Percentiles rank a stretch among this genome's conserved stretches.
Conservation (phyloP, 1,140 invertebrate genomes). For the Colletes gigas region DNA sequence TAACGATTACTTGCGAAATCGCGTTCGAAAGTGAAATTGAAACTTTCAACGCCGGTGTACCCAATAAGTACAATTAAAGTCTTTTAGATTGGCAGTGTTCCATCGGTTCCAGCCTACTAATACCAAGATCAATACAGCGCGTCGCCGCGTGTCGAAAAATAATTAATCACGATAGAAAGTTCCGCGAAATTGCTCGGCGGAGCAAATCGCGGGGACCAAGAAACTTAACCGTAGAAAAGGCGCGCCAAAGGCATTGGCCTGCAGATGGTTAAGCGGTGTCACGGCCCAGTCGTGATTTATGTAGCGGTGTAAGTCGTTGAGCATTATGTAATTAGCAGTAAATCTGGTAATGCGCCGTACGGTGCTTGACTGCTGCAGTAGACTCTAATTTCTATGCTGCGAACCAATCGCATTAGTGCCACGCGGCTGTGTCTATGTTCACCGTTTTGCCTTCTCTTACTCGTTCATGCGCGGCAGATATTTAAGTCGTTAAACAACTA, state of each 20-base stretch:
- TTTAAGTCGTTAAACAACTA: constrained; percentile 46
- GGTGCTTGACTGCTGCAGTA: constrained; percentile 38
- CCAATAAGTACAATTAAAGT: not conserved
- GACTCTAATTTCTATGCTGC: constrained; percentile 59
- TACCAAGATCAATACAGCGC: not conserved
- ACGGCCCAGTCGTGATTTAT: constrained; percentile 56
- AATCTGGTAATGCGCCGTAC: constrained; percentile 65
- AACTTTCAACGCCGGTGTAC: too few species aligned
- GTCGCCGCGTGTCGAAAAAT: constrained; percentile 21
- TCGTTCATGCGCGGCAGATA: constrained; percentile 25
- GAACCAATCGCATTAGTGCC: constrained; percentile 68
- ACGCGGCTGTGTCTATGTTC: constrained; percentile 34
- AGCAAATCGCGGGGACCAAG: not conserved
- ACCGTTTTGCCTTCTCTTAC: not conserved
- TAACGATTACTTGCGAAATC: too few species aligned
- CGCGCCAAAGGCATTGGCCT: constrained; percentile 29
- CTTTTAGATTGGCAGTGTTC: not conserved
- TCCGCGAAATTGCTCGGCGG: not conserved
- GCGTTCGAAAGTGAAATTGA: too few species aligned
- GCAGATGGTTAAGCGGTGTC: constrained; percentile 58
- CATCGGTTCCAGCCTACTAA: not conserved
- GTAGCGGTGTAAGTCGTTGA: constrained; percentile 53
- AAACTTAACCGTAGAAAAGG: constrained; percentile 31
- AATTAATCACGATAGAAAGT: constrained; percentile 36
- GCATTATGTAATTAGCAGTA: constrained; percentile 71